Evolutionary conservation across 2,797 vertebrate genomes (phyloP), one percentile per base, ranked within the genome.

Genomic region (Eulemur albifrons): DNA sequence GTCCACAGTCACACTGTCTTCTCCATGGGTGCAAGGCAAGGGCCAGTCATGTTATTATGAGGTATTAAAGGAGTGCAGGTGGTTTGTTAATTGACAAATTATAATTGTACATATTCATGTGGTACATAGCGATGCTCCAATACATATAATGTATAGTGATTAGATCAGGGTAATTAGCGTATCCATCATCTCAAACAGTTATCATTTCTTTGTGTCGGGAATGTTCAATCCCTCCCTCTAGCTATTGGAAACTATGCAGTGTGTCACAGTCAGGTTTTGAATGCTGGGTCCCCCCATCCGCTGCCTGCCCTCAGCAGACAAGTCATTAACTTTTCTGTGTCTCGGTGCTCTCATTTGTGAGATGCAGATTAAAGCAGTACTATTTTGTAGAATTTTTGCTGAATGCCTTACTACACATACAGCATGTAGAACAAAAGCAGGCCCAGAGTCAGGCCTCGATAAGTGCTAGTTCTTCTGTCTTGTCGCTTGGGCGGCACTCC

Each of bases 21-120:
- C 30, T 48, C 7, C 3, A 48, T 20, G 9, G 43, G 9, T 9
- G 5, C 13, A 38, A 61, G 40, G 32, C 40, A 45, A 63, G 43
- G 2, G 4, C 17, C n/a, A 4, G 6, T 9, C 18, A 27, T 14
- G 5, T n/a, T 45, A 48, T 61, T 43, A 30, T 0, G 65, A 27
- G 25, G 40, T 1, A 20, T 50, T 32, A 7, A 21, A 3, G 2
- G 23, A 38, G 13, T 14, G 0, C 4, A 52, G 17, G 63, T 20
- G 63, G 8, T 35, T 67, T 18, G 7, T n/a, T n/a, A 65, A n/a
- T 9, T n/a, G 15, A 35, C 63, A 67, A 9, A 9, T 35, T 67
- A 67, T 67, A 35, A 67, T 67, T 67, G 32, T 67, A 67, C 63
- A 67, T 35, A 67, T 35, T 67, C 32, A 9, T 4, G 8, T 17